phyloP scores from a whole-genome alignment of 2,113 vertebrate genomes.

The Anhinga anhinga region DNA sequence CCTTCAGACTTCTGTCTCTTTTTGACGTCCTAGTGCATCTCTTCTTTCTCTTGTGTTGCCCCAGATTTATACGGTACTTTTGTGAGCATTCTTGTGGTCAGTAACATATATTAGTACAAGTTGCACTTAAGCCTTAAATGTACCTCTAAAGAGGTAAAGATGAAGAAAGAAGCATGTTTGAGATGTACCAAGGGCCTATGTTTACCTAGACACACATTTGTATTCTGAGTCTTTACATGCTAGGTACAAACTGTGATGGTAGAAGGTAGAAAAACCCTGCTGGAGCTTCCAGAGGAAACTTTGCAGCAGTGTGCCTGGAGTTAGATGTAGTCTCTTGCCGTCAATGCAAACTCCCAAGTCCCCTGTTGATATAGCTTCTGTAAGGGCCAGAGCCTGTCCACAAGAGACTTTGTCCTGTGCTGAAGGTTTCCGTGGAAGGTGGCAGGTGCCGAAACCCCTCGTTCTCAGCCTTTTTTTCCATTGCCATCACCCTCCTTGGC shows the following conservation, averaged over 20 bases:
- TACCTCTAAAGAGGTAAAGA: neutral
- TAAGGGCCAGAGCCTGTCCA: fast-evolving
- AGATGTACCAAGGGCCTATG: fast-evolving
- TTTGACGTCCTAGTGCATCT: neutral
- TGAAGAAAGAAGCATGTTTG: neutral
- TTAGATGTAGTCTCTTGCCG: neutral
- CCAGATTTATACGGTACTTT: neutral
- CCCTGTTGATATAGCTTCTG: neutral
- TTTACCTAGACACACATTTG: fast-evolving
- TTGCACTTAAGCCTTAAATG: neutral
- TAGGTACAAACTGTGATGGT: neutral
- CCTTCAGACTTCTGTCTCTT: neutral
- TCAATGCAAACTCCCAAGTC: neutral
- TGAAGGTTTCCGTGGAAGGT: neutral
- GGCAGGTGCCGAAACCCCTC: neutral
- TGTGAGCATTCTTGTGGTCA: neutral
- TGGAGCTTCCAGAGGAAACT: neutral
- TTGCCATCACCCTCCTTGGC: neutral
- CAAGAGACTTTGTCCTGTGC: neutral
- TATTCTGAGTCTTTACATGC: neutral
- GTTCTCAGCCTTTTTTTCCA: neutral
- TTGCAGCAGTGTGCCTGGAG: neutral
- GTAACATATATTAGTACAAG: neutral
- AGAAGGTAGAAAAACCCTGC: neutral
- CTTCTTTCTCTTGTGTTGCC: neutral